Evolutionary conservation across 1,140 invertebrate species (phyloP).

Genomic region (Ericerus pela): DNA sequence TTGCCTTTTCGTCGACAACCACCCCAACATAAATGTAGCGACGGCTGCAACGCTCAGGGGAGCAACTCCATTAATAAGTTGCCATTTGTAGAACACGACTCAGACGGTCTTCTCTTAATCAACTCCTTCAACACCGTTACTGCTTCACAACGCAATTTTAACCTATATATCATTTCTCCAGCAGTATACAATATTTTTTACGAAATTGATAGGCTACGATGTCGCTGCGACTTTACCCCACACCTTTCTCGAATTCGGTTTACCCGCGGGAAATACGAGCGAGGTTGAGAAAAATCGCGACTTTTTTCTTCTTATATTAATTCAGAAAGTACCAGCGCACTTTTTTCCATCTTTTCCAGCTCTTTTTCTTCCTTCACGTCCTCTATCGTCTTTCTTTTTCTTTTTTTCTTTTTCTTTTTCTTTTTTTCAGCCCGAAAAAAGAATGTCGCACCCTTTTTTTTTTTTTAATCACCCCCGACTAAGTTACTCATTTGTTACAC

Average conservation of each 20-base stretch:
- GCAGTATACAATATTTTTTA: constrained; percentile 1
- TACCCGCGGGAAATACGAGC: not conserved
- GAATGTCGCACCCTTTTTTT: not conserved
- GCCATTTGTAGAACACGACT: constrained; percentile 11
- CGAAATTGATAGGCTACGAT: not conserved
- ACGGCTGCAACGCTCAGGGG: constrained; percentile 1
- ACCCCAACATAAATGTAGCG: not conserved
- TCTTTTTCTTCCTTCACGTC: too few relatives aligned
- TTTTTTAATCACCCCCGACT: too few relatives aligned
- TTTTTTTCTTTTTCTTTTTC: not conserved
- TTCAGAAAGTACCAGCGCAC: too few relatives aligned
- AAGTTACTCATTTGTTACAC: not conserved
- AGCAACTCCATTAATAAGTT: constrained; percentile 9
- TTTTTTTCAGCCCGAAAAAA: not conserved
- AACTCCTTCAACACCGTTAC: constrained; percentile 9
- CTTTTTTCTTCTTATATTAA: too few relatives aligned
- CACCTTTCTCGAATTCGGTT: not conserved
- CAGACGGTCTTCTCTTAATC: constrained; percentile 2
- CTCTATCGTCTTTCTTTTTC: not conserved
- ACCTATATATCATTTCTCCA: constrained; percentile 9
- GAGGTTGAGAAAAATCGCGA: too few relatives aligned
- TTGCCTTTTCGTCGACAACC: constrained; percentile 11
- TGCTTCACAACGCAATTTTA: not conserved
- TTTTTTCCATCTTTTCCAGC: too few relatives aligned
- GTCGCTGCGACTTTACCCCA: not conserved